A percentile compares a stretch with the other conserved stretches of the same genome.
phyloP scores from a whole-genome alignment of 1,140 invertebrate species.

The Drosophila aff. region DNA sequence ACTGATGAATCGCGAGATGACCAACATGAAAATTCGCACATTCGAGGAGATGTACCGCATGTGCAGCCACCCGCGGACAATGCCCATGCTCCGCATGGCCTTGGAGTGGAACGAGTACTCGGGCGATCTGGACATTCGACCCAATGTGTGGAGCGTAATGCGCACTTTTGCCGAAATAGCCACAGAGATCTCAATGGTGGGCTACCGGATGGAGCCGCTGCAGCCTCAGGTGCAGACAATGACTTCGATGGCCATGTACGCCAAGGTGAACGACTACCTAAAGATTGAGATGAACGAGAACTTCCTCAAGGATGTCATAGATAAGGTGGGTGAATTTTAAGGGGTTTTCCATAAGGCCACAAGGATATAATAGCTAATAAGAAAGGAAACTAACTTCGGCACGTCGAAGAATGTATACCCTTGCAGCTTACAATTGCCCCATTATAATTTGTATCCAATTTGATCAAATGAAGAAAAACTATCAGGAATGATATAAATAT shows the following conservation, averaged over 20 bases:
- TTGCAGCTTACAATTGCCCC: too few relatives aligned
- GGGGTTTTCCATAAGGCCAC: neutral
- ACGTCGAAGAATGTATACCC: too few relatives aligned
- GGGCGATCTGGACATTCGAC: constrained; percentile 76
- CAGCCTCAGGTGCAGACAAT: constrained; percentile 83
- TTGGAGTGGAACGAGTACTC: constrained; percentile 82
- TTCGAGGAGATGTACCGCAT: constrained; percentile 86
- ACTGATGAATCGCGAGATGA: constrained; percentile 86
- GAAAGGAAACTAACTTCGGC: too few relatives aligned
- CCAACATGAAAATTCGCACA: constrained; percentile 85
- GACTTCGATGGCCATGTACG: constrained; percentile 41
- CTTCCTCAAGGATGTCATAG: constrained; percentile 66
- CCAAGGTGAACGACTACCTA: constrained; percentile 62
- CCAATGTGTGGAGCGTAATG: constrained; percentile 81
- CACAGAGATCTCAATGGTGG: constrained; percentile 84
- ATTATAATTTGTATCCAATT: too few relatives aligned
- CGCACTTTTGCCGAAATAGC: constrained; percentile 80
- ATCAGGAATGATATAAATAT: too few relatives aligned
- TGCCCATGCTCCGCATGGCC: constrained; percentile 86
- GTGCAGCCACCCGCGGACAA: constrained; percentile 78
- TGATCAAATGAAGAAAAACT: too few relatives aligned
- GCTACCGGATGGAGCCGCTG: constrained; percentile 84
- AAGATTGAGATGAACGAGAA: constrained; percentile 75
- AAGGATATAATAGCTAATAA: too few relatives aligned
- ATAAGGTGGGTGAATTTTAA: constrained; percentile 44